Conservation (phyloP, 1,140 invertebrate species). For the Schmidtea mediterranea region DNA sequence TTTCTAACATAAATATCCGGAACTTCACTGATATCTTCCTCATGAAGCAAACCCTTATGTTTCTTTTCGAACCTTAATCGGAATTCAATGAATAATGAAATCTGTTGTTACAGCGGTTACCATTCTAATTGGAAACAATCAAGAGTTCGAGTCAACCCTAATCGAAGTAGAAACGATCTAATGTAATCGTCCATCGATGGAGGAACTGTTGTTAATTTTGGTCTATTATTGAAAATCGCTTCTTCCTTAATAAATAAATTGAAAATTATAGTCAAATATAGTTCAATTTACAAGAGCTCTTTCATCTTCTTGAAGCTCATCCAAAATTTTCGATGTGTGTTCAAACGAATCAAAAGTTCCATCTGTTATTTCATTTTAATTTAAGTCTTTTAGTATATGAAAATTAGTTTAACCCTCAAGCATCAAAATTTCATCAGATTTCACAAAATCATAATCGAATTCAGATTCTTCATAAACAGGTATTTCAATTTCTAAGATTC, state of each 20-base stretch:
- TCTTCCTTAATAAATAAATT: slow-evolving; percentile 7
- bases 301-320: too few species aligned
- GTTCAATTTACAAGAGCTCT: too few species aligned
- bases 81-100: slow-evolving; percentile 1
- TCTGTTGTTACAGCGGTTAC: neutral
- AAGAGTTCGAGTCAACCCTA: slow-evolving; percentile 21
- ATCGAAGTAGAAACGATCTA: slow-evolving; percentile 24
- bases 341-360: too few species aligned
- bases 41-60: slow-evolving; percentile 18
- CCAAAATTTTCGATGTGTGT: too few species aligned
- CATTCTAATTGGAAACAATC: slow-evolving; percentile 22
- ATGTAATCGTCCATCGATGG: slow-evolving; percentile 24
- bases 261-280: too few species aligned
- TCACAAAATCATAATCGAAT: too few species aligned
- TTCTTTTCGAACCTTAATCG: slow-evolving; percentile 25
- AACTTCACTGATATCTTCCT: slow-evolving; percentile 17
- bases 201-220: slow-evolving; percentile 5
- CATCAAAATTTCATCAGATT: too few species aligned
- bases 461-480: too few species aligned
- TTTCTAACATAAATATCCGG: slow-evolving; percentile 25
- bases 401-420: too few species aligned
- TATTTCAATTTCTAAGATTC: too few species aligned
- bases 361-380: too few species aligned
- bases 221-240: slow-evolving; percentile 1
- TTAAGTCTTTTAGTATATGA: too few species aligned